Conservation (phyloP, 2,888 invertebrate species). For the Hirtodrosophila duncani region DNA sequence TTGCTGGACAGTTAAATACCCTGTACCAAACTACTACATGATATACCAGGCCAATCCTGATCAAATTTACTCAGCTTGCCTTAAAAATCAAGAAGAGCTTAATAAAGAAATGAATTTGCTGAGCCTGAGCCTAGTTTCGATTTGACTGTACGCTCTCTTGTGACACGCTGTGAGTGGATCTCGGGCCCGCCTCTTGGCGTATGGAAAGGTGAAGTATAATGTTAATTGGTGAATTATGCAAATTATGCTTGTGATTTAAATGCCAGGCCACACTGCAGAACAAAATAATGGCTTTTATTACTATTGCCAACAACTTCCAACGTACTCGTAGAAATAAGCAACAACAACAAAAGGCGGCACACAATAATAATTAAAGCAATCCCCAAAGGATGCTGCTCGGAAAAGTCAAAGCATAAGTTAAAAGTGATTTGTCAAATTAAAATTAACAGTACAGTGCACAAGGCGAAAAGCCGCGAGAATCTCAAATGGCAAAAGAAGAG, state of each 20-base stretch:
- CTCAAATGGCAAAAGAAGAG: not conserved
- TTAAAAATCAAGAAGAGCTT: no score
- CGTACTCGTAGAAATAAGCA: not conserved
- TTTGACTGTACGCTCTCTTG: no score
- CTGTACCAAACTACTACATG: no score
- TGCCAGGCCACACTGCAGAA: conserved; percentile 14
- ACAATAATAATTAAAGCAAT: conserved; percentile 53
- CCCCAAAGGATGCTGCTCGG: conserved; percentile 37
- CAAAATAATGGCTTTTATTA: conserved; percentile 16
- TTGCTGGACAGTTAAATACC: no score
- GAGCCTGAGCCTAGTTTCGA: no score
- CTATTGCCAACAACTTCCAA: conserved; percentile 1
- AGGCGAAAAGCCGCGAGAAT: not conserved
- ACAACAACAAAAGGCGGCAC: no score
- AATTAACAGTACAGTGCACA: conserved; percentile 26
- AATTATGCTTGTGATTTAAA: conserved; percentile 29
- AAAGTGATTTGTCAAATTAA: conserved; percentile 58
- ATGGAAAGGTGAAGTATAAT: not conserved
- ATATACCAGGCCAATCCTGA: no score
- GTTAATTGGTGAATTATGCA: conserved; percentile 31
- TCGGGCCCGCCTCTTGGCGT: not conserved
- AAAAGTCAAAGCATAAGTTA: conserved; percentile 60
- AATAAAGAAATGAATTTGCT: no score
- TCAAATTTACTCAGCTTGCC: no score
- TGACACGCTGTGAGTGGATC: not conserved